Percentiles rank a stretch among this genome's conserved stretches.
Conservation (phyloP, 2,888 invertebrate genomes). For the Synanthedon vespiformis region DNA sequence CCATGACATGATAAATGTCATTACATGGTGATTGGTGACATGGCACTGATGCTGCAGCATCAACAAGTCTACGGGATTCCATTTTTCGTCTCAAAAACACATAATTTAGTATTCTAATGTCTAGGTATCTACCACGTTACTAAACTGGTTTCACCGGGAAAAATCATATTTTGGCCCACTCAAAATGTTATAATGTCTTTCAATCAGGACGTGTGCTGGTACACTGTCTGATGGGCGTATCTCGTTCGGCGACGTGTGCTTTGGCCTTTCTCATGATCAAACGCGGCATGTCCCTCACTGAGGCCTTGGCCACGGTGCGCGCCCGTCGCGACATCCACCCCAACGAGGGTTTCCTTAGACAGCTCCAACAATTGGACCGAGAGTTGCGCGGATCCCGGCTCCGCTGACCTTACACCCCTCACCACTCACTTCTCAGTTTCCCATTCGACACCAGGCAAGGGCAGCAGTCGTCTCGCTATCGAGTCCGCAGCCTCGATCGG, state of each 20-base stretch:
- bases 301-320: constrained; percentile 79
- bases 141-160: too few species aligned
- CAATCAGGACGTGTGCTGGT: constrained; percentile 79
- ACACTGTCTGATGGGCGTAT: constrained; percentile 85
- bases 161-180: not conserved
- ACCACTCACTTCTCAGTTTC: constrained; percentile 28
- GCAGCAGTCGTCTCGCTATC: constrained; percentile 13
- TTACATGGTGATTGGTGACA: too few species aligned
- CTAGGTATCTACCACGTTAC: too few species aligned
- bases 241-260: constrained; percentile 84
- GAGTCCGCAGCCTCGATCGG: constrained; percentile 52
- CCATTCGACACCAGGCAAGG: constrained; percentile 24
- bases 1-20: too few species aligned
- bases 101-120: too few species aligned
- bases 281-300: constrained; percentile 78
- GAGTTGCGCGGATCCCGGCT: constrained; percentile 67
- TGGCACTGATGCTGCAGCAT: too few species aligned
- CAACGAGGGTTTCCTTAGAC: constrained; percentile 84
- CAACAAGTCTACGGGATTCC: too few species aligned
- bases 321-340: constrained; percentile 80
- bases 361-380: constrained; percentile 77
- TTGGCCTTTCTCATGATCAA: constrained; percentile 86
- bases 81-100: too few species aligned
- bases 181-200: not conserved
- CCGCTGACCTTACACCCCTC: constrained; percentile 54